Percentiles rank a stretch among this genome's conserved stretches.
These are phyloP conservation scores for Chrysina gloriosa DNA, from an alignment of 2,888 invertebrate species.

Conservation along the genomic window DNA sequence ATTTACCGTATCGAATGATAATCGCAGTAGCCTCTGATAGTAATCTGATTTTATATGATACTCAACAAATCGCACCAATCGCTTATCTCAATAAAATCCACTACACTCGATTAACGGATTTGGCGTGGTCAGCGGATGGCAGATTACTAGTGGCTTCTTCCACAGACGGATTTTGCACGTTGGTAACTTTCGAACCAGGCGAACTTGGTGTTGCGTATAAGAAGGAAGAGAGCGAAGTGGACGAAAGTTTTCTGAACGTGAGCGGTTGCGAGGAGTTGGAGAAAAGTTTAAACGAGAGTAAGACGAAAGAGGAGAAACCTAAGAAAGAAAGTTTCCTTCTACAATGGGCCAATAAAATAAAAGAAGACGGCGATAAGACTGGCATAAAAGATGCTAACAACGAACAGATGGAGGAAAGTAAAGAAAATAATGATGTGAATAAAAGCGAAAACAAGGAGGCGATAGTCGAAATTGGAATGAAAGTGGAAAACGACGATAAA, in stretches of 20 bases:
- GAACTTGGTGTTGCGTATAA: conserved; percentile 77
- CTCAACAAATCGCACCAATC: conserved; percentile 84
- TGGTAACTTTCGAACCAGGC: conserved; percentile 79
- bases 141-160: conserved; percentile 81
- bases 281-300: conserved; percentile 49
- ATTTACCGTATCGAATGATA: conserved; percentile 82
- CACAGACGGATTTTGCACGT: conserved; percentile 90
- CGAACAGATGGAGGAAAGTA: conserved; percentile 16
- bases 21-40: conserved; percentile 93
- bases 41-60: conserved; percentile 88
- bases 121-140: conserved; percentile 90
- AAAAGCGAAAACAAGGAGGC: conserved; percentile 1
- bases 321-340: conserved; percentile 59
- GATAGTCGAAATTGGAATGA: conserved; percentile 1
- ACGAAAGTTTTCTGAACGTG: conserved; percentile 54
- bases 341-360: conserved; percentile 57
- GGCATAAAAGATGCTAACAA: not conserved
- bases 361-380: conserved; percentile 34
- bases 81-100: conserved; percentile 86
- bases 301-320: conserved; percentile 48
- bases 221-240: conserved; percentile 62
- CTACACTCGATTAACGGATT: conserved; percentile 87
- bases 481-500: not conserved
- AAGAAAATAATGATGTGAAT: conserved; percentile 18
- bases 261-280: conserved; percentile 55